phyloP scores from a whole-genome alignment of 2,113 vertebrate genomes.

The Cyprinodon variegatus region DNA sequence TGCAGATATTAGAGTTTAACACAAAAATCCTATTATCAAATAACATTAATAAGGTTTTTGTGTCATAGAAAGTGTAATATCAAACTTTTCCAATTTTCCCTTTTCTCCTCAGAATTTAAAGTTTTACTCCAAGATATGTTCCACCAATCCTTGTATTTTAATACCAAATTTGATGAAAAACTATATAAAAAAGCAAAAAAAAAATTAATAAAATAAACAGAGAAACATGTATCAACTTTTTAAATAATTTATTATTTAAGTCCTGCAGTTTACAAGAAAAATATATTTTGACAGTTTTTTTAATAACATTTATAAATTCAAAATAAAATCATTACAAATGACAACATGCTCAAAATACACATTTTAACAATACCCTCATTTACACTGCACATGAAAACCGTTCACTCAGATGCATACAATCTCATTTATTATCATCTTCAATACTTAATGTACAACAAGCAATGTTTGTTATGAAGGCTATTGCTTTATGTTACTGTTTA shows the following conservation, averaged over 20 bases:
- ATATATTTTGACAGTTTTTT: constrained; percentile 15
- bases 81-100: too few species aligned
- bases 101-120: too few species aligned
- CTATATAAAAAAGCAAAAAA: background rate
- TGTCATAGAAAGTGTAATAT: too few species aligned
- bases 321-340: constrained; percentile 32
- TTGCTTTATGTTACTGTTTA: constrained; percentile 10
- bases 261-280: constrained; percentile 3
- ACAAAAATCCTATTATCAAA: too few species aligned
- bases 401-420: constrained; percentile 25
- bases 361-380: constrained; percentile 19
- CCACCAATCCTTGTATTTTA: too few species aligned
- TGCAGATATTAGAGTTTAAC: too few species aligned
- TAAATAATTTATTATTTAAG: constrained; percentile 48
- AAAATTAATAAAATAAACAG: constrained; percentile 41
- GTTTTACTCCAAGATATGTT: too few species aligned
- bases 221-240: constrained; percentile 23
- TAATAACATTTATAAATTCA: constrained; percentile 24
- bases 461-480: constrained; percentile 16
- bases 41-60: too few species aligned
- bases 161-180: background rate
- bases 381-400: constrained; percentile 19
- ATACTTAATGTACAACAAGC: constrained; percentile 21
- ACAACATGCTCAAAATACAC: constrained; percentile 15
- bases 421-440: constrained; percentile 23